These are phyloP conservation scores for Pan troglodytes DNA, from an alignment of 2,113 vertebrate genomes.

Conservation along the genomic window DNA sequence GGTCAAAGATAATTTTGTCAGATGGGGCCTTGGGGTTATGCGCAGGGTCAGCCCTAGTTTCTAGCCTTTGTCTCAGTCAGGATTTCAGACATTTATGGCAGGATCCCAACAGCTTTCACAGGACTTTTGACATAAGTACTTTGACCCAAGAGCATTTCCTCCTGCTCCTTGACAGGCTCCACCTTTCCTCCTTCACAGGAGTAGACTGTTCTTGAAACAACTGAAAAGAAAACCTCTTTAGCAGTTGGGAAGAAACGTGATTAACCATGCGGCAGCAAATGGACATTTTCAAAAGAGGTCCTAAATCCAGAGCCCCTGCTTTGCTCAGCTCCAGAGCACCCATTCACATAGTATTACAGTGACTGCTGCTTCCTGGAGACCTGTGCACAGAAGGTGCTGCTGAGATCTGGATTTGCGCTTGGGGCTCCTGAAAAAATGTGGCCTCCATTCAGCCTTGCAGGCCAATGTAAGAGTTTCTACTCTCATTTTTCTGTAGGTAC, in stretches of 20 bases:
- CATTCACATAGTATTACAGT: not conserved
- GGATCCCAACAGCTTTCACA: constrained; percentile 36
- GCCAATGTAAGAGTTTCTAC: not conserved
- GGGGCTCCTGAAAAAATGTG: not conserved
- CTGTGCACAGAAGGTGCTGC: not conserved
- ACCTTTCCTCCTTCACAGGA: constrained; percentile 60
- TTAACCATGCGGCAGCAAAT: not conserved
- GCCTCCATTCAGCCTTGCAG: not conserved
- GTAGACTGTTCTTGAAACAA: constrained; percentile 34
- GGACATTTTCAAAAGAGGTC: not conserved
- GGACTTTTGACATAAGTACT: constrained; percentile 51
- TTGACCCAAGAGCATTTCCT: constrained; percentile 47
- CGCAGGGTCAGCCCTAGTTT: constrained; percentile 9
- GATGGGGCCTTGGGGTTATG: constrained; percentile 18
- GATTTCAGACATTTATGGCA: constrained; percentile 54
- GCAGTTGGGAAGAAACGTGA: not conserved
- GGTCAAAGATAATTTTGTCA: constrained; percentile 71
- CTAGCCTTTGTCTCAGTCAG: constrained; percentile 56
- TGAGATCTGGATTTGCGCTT: not conserved
- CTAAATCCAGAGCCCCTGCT: not conserved
- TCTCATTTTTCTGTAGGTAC: not conserved
- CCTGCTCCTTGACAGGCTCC: constrained; percentile 16
- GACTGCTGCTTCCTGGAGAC: not conserved
- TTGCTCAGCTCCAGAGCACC: not conserved
- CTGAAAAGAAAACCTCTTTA: not conserved